Evolutionary conservation across 2,113 vertebrate genomes (phyloP).

Genomic region (Dinomys branickii): DNA sequence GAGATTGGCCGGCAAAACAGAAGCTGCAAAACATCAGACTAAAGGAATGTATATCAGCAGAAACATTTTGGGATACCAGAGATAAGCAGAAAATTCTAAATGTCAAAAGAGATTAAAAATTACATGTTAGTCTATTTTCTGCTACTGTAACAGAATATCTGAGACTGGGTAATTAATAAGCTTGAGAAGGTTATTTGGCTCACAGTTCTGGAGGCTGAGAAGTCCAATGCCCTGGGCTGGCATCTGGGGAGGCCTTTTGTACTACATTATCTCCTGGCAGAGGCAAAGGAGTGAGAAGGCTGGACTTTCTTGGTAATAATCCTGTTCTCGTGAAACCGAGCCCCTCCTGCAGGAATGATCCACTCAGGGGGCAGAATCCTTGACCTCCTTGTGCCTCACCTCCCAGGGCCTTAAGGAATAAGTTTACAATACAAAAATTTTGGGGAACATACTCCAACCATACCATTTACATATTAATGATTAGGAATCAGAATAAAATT

Average conservation of each 20-base stretch:
- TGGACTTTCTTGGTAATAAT: neutral
- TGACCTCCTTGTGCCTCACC: neutral
- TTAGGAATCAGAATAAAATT: neutral
- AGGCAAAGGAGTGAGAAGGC: neutral
- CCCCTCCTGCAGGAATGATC: neutral
- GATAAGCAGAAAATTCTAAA: constrained; percentile 10
- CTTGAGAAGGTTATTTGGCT: neutral
- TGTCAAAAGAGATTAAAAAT: neutral
- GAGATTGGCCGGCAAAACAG: neutral
- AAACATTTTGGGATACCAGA: neutral
- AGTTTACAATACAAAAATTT: neutral
- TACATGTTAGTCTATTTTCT: neutral
- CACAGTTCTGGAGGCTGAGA: neutral
- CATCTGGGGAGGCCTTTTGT: neutral
- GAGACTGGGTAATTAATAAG: neutral
- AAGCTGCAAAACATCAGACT: neutral
- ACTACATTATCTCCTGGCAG: neutral
- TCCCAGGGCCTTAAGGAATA: neutral
- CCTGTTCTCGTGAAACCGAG: neutral
- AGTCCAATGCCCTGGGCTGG: neutral
- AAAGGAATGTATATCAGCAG: neutral
- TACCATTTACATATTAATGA: neutral
- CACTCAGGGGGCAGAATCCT: neutral
- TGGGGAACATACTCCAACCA: neutral
- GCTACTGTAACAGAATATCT: neutral